These are phyloP conservation scores for Macrobrachium nipponense DNA, from an alignment of 1,140 invertebrate genomes.

Conservation along the genomic window DNA sequence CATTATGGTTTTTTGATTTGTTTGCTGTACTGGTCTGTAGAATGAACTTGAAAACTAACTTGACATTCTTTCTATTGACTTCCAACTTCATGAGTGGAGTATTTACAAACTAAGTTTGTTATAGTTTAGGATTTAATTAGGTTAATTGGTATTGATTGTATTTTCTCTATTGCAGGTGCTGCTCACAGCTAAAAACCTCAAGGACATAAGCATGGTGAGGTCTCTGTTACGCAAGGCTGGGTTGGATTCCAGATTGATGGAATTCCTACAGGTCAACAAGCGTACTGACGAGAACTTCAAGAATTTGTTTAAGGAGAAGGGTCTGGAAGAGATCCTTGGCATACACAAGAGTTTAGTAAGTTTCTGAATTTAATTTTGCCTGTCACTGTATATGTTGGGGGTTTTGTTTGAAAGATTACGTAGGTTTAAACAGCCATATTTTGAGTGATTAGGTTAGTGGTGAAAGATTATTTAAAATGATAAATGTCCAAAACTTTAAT, in stretches of 20 bases:
- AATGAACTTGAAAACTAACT: too few species aligned
- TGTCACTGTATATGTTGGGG: too few species aligned
- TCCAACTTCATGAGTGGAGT: neutral
- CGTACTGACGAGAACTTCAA: slow-evolving; percentile 90
- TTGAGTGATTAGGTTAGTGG: too few species aligned
- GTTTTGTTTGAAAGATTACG: too few species aligned
- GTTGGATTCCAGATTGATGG: slow-evolving; percentile 90
- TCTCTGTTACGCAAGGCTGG: slow-evolving; percentile 76
- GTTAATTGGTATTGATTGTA: neutral
- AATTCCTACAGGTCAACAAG: slow-evolving; percentile 89
- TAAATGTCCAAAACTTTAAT: too few species aligned
- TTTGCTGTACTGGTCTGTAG: too few species aligned
- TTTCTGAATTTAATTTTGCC: neutral
- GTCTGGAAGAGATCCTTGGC: slow-evolving; percentile 87
- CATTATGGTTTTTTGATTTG: too few species aligned
- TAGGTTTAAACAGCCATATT: too few species aligned
- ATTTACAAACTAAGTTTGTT: too few species aligned
- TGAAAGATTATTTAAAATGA: too few species aligned
- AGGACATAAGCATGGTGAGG: slow-evolving; percentile 79
- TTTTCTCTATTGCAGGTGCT: slow-evolving; percentile 76
- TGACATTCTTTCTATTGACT: neutral
- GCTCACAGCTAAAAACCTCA: slow-evolving; percentile 90
- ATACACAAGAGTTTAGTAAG: slow-evolving; percentile 77
- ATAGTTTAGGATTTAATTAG: neutral
- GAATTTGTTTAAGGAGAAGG: slow-evolving; percentile 85